Conservation (phyloP, 2,888 invertebrate genomes). For the Torymus aiolomorphi region DNA sequence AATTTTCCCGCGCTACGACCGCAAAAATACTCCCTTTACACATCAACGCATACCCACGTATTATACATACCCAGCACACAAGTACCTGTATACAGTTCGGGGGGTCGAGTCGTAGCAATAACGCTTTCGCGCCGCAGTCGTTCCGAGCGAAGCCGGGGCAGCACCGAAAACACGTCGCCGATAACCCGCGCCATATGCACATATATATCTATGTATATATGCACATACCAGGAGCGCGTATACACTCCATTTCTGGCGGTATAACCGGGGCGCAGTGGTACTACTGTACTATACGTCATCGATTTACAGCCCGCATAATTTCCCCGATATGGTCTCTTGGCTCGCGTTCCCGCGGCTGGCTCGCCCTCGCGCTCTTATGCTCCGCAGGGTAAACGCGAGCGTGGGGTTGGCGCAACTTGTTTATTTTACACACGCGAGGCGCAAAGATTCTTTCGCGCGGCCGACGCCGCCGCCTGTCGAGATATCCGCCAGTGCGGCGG, state of each 20-base stretch:
- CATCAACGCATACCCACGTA: too few species aligned
- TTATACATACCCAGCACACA: too few species aligned
- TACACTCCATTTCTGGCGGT: conserved; percentile 5
- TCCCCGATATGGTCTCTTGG: conserved; percentile 54
- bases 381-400: too few species aligned
- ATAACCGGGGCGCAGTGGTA: too few species aligned
- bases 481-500: too few species aligned
- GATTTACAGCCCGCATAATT: conserved; percentile 57
- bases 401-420: conserved; percentile 29
- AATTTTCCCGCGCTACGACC: conserved; percentile 19
- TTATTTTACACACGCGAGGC: conserved; percentile 40
- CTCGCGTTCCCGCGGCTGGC: conserved; percentile 3
- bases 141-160: not conserved
- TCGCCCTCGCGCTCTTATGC: not conserved
- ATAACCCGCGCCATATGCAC: conserved; percentile 22
- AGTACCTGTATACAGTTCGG: not conserved
- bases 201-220: not conserved
- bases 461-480: not conserved
- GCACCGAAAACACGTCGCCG: conserved; percentile 37
- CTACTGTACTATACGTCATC: conserved; percentile 41
- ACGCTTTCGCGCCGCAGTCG: conserved; percentile 16
- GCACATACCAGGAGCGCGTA: not conserved
- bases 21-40: not conserved
- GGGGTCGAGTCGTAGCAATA: conserved; percentile 16
- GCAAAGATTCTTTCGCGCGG: conserved; percentile 29